Conservation (phyloP, 2,888 invertebrate genomes). For the Archaeoteleia sp. region DNA sequence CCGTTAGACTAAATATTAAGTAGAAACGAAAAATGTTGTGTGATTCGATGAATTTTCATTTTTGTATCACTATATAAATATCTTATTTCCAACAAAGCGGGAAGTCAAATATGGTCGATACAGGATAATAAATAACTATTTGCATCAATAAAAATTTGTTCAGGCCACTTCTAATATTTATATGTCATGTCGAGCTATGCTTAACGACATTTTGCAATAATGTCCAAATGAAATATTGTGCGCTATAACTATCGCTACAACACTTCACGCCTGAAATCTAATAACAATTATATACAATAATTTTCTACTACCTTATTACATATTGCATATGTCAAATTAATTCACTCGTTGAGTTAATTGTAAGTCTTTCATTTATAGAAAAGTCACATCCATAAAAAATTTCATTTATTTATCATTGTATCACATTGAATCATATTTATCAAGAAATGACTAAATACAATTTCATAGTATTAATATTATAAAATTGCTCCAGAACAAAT, state of each 20-base stretch:
- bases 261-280: constrained; percentile 39
- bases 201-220: background rate
- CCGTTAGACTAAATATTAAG: background rate
- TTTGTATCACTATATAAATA: constrained; percentile 24
- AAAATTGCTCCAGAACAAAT: too few relatives aligned
- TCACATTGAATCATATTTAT: too few relatives aligned
- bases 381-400: constrained; percentile 1
- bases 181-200: constrained; percentile 4
- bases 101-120: constrained; percentile 31
- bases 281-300: constrained; percentile 52
- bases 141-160: constrained; percentile 37
- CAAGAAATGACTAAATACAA: too few relatives aligned
- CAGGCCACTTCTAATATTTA: constrained; percentile 43
- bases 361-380: too few relatives aligned
- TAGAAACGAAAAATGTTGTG: too few relatives aligned
- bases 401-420: background rate
- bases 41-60: constrained; percentile 22
- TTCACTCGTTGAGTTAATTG: constrained; percentile 14
- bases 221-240: constrained; percentile 37
- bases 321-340: background rate
- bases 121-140: constrained; percentile 28
- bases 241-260: constrained; percentile 45
- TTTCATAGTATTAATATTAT: too few relatives aligned
- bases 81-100: constrained; percentile 43
- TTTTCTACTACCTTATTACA: constrained; percentile 19